phyloP scores from a whole-genome alignment of 2,113 vertebrate species.

The Urocitellus parryii region DNA sequence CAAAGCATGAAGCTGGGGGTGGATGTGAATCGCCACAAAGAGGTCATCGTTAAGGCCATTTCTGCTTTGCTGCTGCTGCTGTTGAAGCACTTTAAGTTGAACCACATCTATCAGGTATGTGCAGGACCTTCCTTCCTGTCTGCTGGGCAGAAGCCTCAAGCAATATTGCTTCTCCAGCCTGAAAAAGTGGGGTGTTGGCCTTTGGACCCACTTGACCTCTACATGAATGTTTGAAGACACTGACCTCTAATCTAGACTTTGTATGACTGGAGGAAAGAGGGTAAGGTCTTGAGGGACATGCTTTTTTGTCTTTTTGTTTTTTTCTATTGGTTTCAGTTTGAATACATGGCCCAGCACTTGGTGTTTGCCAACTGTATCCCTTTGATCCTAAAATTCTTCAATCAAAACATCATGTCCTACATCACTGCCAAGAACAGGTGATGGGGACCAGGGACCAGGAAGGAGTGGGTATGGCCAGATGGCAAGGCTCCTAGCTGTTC shows the following conservation, averaged over 20 bases:
- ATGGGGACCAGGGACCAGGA: background rate
- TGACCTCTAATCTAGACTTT: fast-evolving
- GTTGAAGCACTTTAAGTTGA: constrained; percentile 98
- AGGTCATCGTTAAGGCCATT: constrained; percentile 98
- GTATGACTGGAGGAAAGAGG: background rate
- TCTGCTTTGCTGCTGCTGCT: constrained; percentile 96
- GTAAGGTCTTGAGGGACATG: too few species aligned
- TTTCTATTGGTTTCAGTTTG: constrained; percentile 90
- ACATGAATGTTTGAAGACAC: background rate
- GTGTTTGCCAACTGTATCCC: constrained; percentile 99
- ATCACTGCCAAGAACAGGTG: constrained; percentile 99
- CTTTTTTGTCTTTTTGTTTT: background rate
- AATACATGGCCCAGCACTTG: constrained; percentile 99
- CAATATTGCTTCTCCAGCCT: background rate
- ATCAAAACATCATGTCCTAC: constrained; percentile 99
- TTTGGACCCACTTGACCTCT: background rate
- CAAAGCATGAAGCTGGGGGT: constrained; percentile 99
- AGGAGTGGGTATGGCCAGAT: background rate
- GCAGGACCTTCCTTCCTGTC: background rate
- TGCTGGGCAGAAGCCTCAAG: background rate
- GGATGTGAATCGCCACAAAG: constrained; percentile 98
- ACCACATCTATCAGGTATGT: constrained; percentile 97
- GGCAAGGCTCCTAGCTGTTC: background rate
- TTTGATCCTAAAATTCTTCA: constrained; percentile 99
- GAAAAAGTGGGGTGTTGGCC: background rate